Evolutionary conservation across 2,888 invertebrate species (phyloP).

Genomic region (Acrocyrtus sp.): DNA sequence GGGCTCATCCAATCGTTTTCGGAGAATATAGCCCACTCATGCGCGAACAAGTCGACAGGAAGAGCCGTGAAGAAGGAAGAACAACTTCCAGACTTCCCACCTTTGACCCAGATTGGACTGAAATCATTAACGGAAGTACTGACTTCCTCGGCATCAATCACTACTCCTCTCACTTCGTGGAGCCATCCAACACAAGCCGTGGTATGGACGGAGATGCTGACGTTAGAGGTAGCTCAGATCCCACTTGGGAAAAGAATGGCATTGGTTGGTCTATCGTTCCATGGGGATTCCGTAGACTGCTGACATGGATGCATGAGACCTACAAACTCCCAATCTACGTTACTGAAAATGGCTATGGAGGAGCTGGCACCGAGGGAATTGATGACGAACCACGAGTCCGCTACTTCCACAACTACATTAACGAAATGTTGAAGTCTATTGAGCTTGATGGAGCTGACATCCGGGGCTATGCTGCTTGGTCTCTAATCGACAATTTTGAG

Average conservation of each 20-base stretch:
- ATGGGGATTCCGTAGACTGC: conserved; percentile 55
- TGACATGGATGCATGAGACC: conserved; percentile 52
- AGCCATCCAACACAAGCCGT: conserved; percentile 12
- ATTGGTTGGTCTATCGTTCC: conserved; percentile 60
- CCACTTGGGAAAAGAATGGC: conserved; percentile 54
- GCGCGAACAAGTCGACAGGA: conserved; percentile 53
- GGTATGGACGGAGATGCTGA: conserved; percentile 56
- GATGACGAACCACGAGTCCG: conserved; percentile 48
- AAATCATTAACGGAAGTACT: conserved; percentile 55
- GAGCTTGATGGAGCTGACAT: conserved; percentile 57
- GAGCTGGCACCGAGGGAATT: conserved; percentile 27
- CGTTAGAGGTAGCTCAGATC: conserved; percentile 39
- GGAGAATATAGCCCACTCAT: conserved; percentile 61
- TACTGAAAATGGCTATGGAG: conserved; percentile 59
- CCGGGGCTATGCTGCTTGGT: conserved; percentile 61
- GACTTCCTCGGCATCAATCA: conserved; percentile 62
- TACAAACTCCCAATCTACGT: conserved; percentile 55
- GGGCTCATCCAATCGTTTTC: conserved; percentile 52
- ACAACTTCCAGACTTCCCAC: conserved; percentile 51
- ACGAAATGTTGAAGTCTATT: conserved; percentile 58
- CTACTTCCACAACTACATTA: conserved; percentile 56
- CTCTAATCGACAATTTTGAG: conserved; percentile 60
- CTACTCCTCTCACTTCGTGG: conserved; percentile 47
- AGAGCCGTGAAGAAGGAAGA: conserved; percentile 55
- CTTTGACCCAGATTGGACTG: conserved; percentile 51